Evolutionary conservation across 1,140 invertebrate genomes (phyloP), one percentile per base, ranked within the genome.

Genomic region (fruit fly (Drosophila melanogaster)): DNA sequence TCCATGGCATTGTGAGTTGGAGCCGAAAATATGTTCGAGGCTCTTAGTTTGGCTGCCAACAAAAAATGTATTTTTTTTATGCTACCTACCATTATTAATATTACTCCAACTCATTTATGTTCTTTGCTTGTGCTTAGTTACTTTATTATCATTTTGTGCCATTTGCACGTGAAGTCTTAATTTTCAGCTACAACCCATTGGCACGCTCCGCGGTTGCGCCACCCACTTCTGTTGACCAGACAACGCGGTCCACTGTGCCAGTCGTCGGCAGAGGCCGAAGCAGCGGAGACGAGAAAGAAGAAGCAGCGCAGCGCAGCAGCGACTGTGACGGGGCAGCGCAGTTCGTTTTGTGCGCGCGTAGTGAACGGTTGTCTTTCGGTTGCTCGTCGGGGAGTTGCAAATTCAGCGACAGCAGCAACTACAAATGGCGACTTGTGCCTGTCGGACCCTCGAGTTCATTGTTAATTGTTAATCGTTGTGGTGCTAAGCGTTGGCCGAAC

Each of bases 311-410:
- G 19, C 19, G 30, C 41, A 44, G 24, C 40, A 46, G 37, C n/a
- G 50, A 19, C 49, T 46, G 59, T 7, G 47, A 10, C 33, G 26
- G 11, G 14, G 19, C 62, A 65, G 44, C 49, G 41, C 69, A 83
- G 60, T 83, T 79, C 79, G 80, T 84, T 79, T 83, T 84, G 59
- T 61, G 77, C 76, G 70, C 80, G 79, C 70, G 70, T 70, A 35
- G 47, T 40, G 64, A 43, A 79, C 80, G 79, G 79, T 81, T 53
- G 37, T 72, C 51, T 47, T 14, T 47, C 46, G 44, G 11, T n/a
- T 59, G 30, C 41, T 44, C 59, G 70, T 41, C 40, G 44, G 50
- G 64, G n/a, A n/a, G 22, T 12, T 44, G 41, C 41, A 1, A 4
- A 19, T 44, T 44, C 17, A 19, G 17, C 44, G 44, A 44, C 49